These are phyloP conservation scores for Neolamprologus fasciatus DNA, from an alignment of 2,113 vertebrate species.

Conservation along the genomic window DNA sequence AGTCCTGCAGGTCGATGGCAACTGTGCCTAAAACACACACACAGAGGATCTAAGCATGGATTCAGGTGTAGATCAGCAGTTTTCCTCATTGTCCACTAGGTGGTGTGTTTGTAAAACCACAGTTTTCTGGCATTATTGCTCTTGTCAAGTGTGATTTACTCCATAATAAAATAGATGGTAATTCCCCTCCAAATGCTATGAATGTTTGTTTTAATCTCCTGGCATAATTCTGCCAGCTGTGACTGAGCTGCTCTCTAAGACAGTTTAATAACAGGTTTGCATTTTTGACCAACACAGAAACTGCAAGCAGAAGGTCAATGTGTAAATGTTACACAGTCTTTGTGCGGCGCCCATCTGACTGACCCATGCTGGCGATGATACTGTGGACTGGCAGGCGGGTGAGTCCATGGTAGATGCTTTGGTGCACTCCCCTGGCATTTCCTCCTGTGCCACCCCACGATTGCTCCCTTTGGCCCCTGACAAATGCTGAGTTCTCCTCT, in stretches of 20 bases:
- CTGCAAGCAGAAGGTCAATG: not conserved
- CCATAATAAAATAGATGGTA: not conserved
- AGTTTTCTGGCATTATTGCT: not conserved
- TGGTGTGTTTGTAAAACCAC: constrained; percentile 45
- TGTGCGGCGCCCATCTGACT: constrained; percentile 11
- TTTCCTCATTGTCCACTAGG: constrained; percentile 47
- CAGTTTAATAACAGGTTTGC: not conserved
- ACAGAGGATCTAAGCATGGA: not conserved
- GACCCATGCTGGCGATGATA: constrained; percentile 83
- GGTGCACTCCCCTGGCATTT: constrained; percentile 57
- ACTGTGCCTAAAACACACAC: constrained; percentile 66
- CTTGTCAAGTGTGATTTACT: constrained; percentile 12
- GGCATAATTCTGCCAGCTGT: not conserved
- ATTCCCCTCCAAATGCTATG: not conserved
- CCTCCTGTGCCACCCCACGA: constrained; percentile 52
- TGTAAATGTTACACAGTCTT: constrained; percentile 6
- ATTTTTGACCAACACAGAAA: not conserved
- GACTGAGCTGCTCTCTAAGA: not conserved
- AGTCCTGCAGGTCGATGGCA: constrained; percentile 76
- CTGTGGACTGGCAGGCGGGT: constrained; percentile 80
- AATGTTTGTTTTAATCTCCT: not conserved
- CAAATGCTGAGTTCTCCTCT: constrained; percentile 80
- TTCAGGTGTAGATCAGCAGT: not conserved
- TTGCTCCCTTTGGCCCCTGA: constrained; percentile 71
- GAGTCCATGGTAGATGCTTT: constrained; percentile 77